Percentiles rank a stretch among this genome's conserved stretches.
Evolutionary conservation across 2,797 vertebrate species (phyloP).

Genomic region (Anniella stebbinsi): DNA sequence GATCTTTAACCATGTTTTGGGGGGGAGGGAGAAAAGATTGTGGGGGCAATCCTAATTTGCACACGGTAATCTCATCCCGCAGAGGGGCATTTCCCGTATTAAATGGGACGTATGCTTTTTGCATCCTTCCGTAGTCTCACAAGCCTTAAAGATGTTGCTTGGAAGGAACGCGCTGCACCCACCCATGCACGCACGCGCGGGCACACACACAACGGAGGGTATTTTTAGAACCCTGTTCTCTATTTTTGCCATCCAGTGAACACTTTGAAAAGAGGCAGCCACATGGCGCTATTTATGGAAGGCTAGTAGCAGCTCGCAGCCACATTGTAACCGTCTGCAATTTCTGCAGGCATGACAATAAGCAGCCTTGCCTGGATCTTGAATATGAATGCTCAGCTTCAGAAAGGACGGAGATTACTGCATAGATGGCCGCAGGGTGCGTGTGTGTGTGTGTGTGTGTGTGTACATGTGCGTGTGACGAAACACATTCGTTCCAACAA

Average conservation of each 20-base stretch:
- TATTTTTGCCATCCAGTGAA: constrained; percentile 33
- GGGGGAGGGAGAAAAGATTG: not conserved
- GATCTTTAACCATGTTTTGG: constrained; percentile 10
- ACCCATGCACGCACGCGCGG: too few species aligned
- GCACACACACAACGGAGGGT: not conserved
- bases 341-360: constrained; percentile 9
- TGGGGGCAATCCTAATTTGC: not conserved
- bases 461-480: not conserved
- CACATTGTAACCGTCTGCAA: constrained; percentile 37
- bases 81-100: constrained; percentile 44
- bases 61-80: not conserved
- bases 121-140: constrained; percentile 36
- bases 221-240: constrained; percentile 58
- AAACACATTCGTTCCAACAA: not conserved
- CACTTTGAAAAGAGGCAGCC: constrained; percentile 25
- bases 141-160: constrained; percentile 47
- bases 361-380: not conserved
- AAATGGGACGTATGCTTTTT: constrained; percentile 42
- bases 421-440: constrained; percentile 39
- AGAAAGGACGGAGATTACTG: constrained; percentile 41
- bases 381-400: constrained; percentile 31
- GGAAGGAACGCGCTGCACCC: not conserved
- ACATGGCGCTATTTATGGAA: constrained; percentile 50
- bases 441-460: too few species aligned
- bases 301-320: constrained; percentile 23